Base-by-base conservation (phyloP, 2,113 vertebrate species). In the Brevimyrus niger region DNA sequence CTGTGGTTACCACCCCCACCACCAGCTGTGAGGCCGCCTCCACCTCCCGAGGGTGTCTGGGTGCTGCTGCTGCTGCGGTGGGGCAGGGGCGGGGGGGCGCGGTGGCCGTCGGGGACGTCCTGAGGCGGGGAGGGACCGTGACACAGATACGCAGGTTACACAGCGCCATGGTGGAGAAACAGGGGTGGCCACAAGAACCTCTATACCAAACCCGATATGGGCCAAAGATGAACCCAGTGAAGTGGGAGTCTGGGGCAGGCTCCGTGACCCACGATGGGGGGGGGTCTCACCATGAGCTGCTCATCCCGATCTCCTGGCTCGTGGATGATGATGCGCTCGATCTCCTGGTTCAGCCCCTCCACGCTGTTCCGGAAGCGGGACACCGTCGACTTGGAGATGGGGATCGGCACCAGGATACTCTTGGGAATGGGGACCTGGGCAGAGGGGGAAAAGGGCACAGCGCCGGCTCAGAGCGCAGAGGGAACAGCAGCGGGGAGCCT, bases 341-440 rank as follows among this genome's bases (percentile, higher is more conserved):
- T 98, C 95, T 99, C 98, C 92, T 99, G 98, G 95, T 99, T 99
- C 91, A 99, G 94, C 48, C 98, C 98, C 94, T 99, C 98, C 48
- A 99, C 96, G 6, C 98, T 99, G 95, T 99, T 99, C 86, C 98
- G 96, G 94, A 99, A 99, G 82, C 98, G 96, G 0, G 98, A 98
- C 10, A 97, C 97, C 0, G 98, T 97, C 0, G 98, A 97, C 92
- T 98, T 99, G 92, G 97, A 94, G 91, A 99, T 98, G 10, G 98
- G 98, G 92, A 98, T 97, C 73, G 98, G 98, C 83, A 98, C 96
- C 50, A 99, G 96, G 46, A 97, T 96, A 93, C 96, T 98, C 94
- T 99, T 99, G 92, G 98, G 97, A 95, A 99, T 96, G 5, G 97
- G 96, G 50, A 97, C 96, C 98, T 99, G 94, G n/a, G 89, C 17